Base-by-base conservation (phyloP, 2,888 invertebrate species). In the Gibbula magus region DNA sequence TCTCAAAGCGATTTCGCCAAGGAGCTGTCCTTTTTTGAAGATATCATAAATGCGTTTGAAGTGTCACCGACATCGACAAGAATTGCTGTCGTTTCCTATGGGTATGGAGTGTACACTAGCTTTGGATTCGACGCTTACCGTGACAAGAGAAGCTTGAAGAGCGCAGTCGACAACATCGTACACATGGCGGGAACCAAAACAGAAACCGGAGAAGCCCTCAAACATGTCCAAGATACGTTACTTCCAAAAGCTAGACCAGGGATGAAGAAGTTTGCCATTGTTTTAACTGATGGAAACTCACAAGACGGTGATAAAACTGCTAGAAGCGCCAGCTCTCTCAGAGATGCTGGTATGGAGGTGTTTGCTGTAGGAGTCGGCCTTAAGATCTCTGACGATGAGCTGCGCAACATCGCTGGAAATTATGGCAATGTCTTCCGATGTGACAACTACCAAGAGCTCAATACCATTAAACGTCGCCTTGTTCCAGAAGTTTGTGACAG, bases 321-420 rank as follows among this genome's bases (percentile, higher is more conserved):
- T 8, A 32, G 25, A 29, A 79, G 75, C 39, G 82, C 84, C 0
- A 52, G 32, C 0, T 56, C 66, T 18, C 81, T 79, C 0, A 29
- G 22, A 7, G 39, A 73, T 4, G 32, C 29, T 0, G 78, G 79
- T 0, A 66, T 84, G 29, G 81, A 81, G 13, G 77, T 84, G 22
- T 81, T 84, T 39, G 84, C 79, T 45, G 79, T 84, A 18, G 84
- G 84, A 0, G 75, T 84, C n/a, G 84, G 84, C 16, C 73, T 77
- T 0, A 0, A 10, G 4, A 75, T 82, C 51, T 78, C 78, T n/a
- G 22, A 45, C 0, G 54, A 75, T 7, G 81, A 82, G 51, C 79
- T 82, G 0, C 77, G 77, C 51, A 83, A 81, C 73, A 83, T 83
- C 51, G 83, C 83, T 39, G 82, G 80, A 16, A 75, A 77, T 29